A percentile compares a stretch with the other conserved stretches of the same genome.
phyloP scores from a whole-genome alignment of 1,140 invertebrate species.

The Venustaconcha ellipsiformis region DNA sequence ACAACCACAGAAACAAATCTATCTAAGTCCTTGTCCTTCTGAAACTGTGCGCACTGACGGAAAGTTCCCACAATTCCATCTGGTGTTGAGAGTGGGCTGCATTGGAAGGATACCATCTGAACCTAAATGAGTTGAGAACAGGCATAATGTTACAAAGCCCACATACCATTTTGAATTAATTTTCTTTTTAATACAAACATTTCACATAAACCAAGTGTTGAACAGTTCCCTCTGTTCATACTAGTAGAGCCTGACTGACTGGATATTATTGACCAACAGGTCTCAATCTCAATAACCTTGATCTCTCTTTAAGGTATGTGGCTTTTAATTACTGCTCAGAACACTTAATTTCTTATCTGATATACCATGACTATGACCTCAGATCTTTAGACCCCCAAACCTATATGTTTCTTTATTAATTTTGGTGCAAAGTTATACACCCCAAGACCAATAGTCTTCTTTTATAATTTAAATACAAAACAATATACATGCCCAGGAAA shows the following conservation, averaged over 20 bases:
- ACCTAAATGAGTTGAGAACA: conserved; percentile 31
- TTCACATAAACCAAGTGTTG: background rate
- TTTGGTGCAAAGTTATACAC: too few relatives aligned
- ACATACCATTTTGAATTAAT: background rate
- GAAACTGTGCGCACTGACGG: conserved; percentile 55
- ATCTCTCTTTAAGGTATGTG: too few relatives aligned
- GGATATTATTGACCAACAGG: too few relatives aligned
- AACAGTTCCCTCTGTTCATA: too few relatives aligned
- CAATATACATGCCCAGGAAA: too few relatives aligned
- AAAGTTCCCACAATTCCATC: conserved; percentile 63
- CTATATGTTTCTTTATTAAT: background rate
- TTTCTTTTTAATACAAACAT: conserved; percentile 1
- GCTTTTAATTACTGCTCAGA: background rate
- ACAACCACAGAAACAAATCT: conserved; percentile 62
- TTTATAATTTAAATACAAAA: too few relatives aligned
- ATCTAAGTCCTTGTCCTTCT: conserved; percentile 52
- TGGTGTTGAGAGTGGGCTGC: conserved; percentile 59
- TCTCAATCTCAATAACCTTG: background rate
- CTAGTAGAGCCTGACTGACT: too few relatives aligned
- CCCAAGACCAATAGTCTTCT: too few relatives aligned
- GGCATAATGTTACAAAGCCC: background rate
- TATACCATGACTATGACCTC: too few relatives aligned
- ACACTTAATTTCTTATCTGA: too few relatives aligned
- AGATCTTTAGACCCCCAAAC: too few relatives aligned
- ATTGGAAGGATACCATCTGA: conserved; percentile 66